phyloP scores from a whole-genome alignment of 2,888 invertebrate species.

The Xylophagus ater region DNA sequence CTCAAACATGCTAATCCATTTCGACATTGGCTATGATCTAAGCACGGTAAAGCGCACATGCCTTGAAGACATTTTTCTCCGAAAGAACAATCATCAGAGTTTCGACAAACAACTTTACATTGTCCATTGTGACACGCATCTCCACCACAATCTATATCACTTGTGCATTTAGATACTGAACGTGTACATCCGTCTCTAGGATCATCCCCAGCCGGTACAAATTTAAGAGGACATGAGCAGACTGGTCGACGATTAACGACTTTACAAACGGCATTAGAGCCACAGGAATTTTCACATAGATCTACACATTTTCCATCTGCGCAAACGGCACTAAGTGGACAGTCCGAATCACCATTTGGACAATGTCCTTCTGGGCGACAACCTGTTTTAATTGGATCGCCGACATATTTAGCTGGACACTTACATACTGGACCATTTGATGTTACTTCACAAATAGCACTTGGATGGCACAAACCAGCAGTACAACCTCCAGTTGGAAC shows the following conservation, averaged over 20 bases:
- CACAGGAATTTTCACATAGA: conserved; percentile 74
- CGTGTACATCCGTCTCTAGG: conserved; percentile 62
- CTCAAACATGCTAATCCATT: conserved; percentile 67
- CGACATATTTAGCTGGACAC: conserved; percentile 64
- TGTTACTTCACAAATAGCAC: conserved; percentile 65
- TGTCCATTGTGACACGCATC: conserved; percentile 72
- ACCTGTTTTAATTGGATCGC: conserved; percentile 64
- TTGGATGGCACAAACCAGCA: conserved; percentile 68
- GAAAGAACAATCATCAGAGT: conserved; percentile 61
- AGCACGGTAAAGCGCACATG: conserved; percentile 69
- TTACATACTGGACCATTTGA: conserved; percentile 61
- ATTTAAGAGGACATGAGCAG: conserved; percentile 69
- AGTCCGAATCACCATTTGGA: conserved; percentile 58
- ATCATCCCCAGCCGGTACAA: conserved; percentile 53
- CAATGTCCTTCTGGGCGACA: conserved; percentile 71
- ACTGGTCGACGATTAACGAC: conserved; percentile 62
- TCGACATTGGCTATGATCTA: conserved; percentile 70
- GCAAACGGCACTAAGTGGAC: conserved; percentile 64
- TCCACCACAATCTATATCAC: conserved; percentile 65
- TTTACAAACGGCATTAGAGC: conserved; percentile 68
- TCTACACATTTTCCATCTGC: conserved; percentile 60
- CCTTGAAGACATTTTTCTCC: conserved; percentile 71
- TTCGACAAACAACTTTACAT: conserved; percentile 70
- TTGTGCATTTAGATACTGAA: conserved; percentile 50
- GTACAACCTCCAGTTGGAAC: conserved; percentile 57